phyloP scores from a whole-genome alignment of 2,888 invertebrate species.

The Drosophila leonis region DNA sequence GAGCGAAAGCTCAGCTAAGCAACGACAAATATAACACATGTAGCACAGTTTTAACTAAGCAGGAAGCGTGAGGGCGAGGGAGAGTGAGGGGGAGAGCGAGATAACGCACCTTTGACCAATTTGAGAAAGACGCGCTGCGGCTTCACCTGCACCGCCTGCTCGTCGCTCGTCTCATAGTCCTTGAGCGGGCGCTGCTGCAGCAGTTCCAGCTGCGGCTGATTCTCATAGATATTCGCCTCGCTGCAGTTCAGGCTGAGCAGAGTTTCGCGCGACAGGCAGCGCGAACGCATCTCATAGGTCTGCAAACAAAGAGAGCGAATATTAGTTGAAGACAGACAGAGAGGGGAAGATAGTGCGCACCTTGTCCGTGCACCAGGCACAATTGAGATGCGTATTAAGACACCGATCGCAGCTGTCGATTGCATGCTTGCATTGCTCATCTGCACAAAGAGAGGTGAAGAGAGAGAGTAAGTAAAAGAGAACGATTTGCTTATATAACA shows the following conservation, averaged over 20 bases:
- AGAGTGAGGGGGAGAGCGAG: slow-evolving; percentile 21
- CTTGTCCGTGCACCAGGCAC: slow-evolving; percentile 85
- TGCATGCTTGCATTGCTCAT: slow-evolving; percentile 77
- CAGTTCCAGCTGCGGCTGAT: slow-evolving; percentile 70
- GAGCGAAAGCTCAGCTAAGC: slow-evolving; percentile 12
- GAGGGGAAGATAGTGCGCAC: slow-evolving; percentile 55
- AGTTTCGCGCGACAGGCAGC: slow-evolving; percentile 78
- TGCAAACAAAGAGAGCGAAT: slow-evolving; percentile 30
- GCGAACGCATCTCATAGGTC: slow-evolving; percentile 69
- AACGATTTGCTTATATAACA: slow-evolving; percentile 40
- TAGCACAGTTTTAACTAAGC: not conserved
- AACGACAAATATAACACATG: slow-evolving; percentile 18
- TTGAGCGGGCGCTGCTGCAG: slow-evolving; percentile 69
- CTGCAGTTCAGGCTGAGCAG: slow-evolving; percentile 75
- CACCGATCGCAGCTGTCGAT: slow-evolving; percentile 78
- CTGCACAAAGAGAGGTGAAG: slow-evolving; percentile 52
- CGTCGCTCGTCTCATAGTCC: slow-evolving; percentile 82
- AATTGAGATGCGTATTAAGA: slow-evolving; percentile 68
- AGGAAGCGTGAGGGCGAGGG: slow-evolving; percentile 1
- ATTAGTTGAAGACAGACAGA: not conserved
- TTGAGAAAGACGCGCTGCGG: slow-evolving; percentile 88
- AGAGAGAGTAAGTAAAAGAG: not conserved
- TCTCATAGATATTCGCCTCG: slow-evolving; percentile 73
- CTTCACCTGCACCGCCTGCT: slow-evolving; percentile 87
- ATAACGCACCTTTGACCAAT: slow-evolving; percentile 88